A percentile compares a stretch with the other conserved stretches of the same genome.
Evolutionary conservation across 2,113 vertebrate genomes (phyloP).

Genomic region (Pycnonotus jocosus): DNA sequence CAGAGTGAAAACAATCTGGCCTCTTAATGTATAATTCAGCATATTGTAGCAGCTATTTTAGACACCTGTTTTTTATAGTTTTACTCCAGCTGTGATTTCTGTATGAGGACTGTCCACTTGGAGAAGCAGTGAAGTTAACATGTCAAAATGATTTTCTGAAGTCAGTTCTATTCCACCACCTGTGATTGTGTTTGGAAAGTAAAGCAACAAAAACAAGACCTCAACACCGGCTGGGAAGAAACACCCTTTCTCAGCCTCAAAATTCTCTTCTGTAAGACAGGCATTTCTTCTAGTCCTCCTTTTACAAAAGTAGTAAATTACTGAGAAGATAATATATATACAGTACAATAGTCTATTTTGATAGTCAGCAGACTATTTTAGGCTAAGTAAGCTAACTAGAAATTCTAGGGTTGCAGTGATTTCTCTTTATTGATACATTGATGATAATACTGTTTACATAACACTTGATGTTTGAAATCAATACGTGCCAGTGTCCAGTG

Average conservation of each 20-base stretch:
- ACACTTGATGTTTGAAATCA: slow-evolving; percentile 13
- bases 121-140: neutral
- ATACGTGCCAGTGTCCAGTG: slow-evolving; percentile 9
- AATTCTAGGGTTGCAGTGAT: slow-evolving; percentile 52
- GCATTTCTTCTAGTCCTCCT: slow-evolving; percentile 19
- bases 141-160: neutral
- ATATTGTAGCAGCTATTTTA: slow-evolving; percentile 60
- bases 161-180: neutral
- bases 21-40: slow-evolving; percentile 35
- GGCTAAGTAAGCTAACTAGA: slow-evolving; percentile 34
- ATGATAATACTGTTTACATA: slow-evolving; percentile 22
- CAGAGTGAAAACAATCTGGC: neutral
- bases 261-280: neutral
- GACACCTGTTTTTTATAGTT: slow-evolving; percentile 24
- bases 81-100: slow-evolving; percentile 7
- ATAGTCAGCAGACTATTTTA: slow-evolving; percentile 16
- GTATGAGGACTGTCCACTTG: neutral
- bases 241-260: neutral
- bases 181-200: neutral
- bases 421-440: neutral
- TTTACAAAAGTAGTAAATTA: neutral
- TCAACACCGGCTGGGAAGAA: neutral
- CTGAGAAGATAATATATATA: neutral
- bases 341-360: slow-evolving; percentile 4
- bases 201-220: neutral